A percentile compares a stretch with the other conserved stretches of the same genome.
Conservation (phyloP, 2,797 vertebrate genomes). For the Etheostoma perlongum region DNA sequence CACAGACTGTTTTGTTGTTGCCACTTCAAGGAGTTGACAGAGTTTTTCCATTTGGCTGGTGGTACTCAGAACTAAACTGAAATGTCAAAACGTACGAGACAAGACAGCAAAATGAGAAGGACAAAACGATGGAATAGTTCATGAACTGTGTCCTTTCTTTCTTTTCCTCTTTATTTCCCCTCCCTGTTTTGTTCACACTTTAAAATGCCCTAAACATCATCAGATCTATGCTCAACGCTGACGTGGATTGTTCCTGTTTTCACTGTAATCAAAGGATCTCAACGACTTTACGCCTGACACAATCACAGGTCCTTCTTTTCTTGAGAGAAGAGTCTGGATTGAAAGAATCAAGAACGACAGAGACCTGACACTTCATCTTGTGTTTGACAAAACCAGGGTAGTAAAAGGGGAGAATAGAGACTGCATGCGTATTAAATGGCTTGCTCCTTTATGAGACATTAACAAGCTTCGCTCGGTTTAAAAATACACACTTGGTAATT, state of each 20-base stretch:
- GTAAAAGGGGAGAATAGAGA: slow-evolving; percentile 12
- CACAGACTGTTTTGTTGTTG: neutral
- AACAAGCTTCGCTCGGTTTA: slow-evolving; percentile 33
- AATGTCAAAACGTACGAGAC: neutral
- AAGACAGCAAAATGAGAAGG: neutral
- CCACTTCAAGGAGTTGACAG: neutral
- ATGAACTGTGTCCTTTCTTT: neutral
- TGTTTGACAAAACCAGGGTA: slow-evolving; percentile 1
- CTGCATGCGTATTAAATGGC: slow-evolving; percentile 9
- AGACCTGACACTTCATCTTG: slow-evolving; percentile 1
- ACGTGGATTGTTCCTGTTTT: slow-evolving; percentile 12
- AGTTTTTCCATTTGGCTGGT: slow-evolving; percentile 7
- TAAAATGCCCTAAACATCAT: slow-evolving; percentile 12
- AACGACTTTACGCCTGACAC: neutral
- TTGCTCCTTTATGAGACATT: slow-evolving; percentile 22
- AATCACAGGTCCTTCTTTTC: slow-evolving; percentile 22
- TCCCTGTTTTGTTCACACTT: slow-evolving; percentile 1
- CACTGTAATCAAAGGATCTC: slow-evolving; percentile 28
- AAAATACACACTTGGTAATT: slow-evolving; percentile 39
- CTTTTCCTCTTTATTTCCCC: neutral
- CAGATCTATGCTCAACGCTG: neutral
- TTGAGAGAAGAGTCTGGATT: slow-evolving; percentile 6
- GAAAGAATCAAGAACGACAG: slow-evolving; percentile 37
- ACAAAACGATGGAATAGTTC: neutral
- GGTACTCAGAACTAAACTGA: slow-evolving; percentile 12